Evolutionary conservation across 2,888 invertebrate species (phyloP).

Genomic region (Baccha elongata): DNA sequence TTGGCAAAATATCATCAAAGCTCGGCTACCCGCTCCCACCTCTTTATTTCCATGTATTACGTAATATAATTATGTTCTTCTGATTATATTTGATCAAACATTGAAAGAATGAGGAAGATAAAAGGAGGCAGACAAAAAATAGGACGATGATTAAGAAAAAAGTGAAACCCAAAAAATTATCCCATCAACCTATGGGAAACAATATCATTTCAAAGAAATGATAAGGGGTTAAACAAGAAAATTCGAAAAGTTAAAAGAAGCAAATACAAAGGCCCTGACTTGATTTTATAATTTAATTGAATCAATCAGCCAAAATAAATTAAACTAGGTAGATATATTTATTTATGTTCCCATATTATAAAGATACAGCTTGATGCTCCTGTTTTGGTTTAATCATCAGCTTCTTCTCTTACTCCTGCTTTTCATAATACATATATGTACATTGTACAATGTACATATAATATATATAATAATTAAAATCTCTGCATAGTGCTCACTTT

Average conservation of each 20-base stretch:
- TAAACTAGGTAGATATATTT: slow-evolving; percentile 52
- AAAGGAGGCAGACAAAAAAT: slow-evolving; percentile 8
- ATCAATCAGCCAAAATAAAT: slow-evolving; percentile 56
- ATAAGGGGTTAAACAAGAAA: not conserved
- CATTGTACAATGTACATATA: not conserved
- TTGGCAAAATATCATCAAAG: slow-evolving; percentile 35
- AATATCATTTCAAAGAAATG: not conserved
- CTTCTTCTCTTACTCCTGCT: not conserved
- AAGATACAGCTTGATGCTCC: slow-evolving; percentile 41
- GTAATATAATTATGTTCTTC: slow-evolving; percentile 70
- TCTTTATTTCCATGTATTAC: slow-evolving; percentile 48
- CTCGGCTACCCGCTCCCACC: not conserved
- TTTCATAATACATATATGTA: not conserved
- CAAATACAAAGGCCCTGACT: slow-evolving; percentile 56
- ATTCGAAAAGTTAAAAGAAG: slow-evolving; percentile 17
- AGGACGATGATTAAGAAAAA: slow-evolving; percentile 27
- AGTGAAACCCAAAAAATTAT: slow-evolving; percentile 38
- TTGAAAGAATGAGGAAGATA: slow-evolving; percentile 32
- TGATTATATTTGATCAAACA: slow-evolving; percentile 69
- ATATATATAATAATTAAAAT: slow-evolving; percentile 50
- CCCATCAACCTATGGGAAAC: slow-evolving; percentile 40
- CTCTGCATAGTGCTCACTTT: slow-evolving; percentile 37
- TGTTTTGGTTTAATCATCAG: slow-evolving; percentile 3
- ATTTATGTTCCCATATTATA: slow-evolving; percentile 37
- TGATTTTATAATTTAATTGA: slow-evolving; percentile 61